phyloP scores from a whole-genome alignment of 1,140 invertebrate genomes.

The Drosophila dunni region DNA sequence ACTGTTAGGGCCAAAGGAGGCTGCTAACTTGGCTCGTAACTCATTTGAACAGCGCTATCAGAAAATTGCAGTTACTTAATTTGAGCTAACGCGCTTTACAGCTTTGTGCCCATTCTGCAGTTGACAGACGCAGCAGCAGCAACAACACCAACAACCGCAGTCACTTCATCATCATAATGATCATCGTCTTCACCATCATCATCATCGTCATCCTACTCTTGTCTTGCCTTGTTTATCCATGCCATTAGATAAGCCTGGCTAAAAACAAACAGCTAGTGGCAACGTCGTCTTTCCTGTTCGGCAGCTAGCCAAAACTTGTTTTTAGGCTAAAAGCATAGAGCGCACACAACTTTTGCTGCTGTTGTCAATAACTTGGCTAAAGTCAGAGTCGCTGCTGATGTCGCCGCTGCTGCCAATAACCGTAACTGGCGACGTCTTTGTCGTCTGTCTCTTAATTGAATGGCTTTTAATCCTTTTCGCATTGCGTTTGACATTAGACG shows the following conservation, averaged over 20 bases:
- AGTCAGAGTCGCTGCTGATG: conserved; percentile 14
- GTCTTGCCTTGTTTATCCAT: conserved; percentile 75
- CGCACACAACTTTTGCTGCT: conserved; percentile 4
- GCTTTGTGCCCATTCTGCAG: conserved; percentile 52
- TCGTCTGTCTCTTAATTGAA: conserved; percentile 67
- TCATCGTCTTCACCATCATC: not conserved
- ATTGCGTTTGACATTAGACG: conserved; percentile 73
- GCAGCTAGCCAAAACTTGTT: conserved; percentile 47
- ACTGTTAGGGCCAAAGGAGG: conserved; percentile 1
- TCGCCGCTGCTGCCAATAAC: conserved; percentile 27
- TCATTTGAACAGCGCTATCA: conserved; percentile 38
- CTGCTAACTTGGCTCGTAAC: not conserved
- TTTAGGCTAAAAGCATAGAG: conserved; percentile 24
- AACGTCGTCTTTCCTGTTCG: conserved; percentile 42
- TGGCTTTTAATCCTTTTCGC: conserved; percentile 83
- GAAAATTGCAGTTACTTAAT: conserved; percentile 75
- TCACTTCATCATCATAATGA: conserved; percentile 6
- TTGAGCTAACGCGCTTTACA: conserved; percentile 75
- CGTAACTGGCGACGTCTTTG: conserved; percentile 36
- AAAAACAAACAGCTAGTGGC: conserved; percentile 71
- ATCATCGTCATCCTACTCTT: conserved; percentile 4
- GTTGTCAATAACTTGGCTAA: conserved; percentile 21
- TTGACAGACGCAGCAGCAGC: conserved; percentile 10
- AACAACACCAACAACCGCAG: no score
- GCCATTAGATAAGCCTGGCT: conserved; percentile 77